Evolutionary conservation across 2,888 invertebrate genomes (phyloP).

Genomic region (Candidula unifasciata): DNA sequence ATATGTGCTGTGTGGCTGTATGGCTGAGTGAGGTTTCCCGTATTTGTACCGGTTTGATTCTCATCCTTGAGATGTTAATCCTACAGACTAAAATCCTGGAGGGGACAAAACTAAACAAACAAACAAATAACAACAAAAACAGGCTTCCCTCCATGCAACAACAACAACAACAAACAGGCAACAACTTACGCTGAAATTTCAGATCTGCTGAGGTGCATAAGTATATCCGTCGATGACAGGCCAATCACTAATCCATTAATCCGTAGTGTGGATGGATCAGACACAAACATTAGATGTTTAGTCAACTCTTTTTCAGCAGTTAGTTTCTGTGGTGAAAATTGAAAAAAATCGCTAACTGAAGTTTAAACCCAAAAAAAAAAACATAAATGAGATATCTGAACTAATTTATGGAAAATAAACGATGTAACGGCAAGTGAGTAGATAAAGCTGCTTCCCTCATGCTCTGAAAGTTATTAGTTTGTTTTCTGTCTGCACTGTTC

Average conservation of each 20-base stretch:
- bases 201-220: constrained; percentile 89
- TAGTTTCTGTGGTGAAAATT: constrained; percentile 16
- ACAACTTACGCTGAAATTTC: constrained; percentile 82
- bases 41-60: too few species aligned
- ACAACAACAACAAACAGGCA: neutral
- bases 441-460: too few species aligned
- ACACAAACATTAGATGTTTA: constrained; percentile 79
- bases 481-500: too few species aligned
- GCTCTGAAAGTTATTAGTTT: too few species aligned
- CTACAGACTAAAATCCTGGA: too few species aligned
- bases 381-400: neutral
- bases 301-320: constrained; percentile 32
- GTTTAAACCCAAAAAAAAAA: neutral
- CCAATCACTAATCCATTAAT: constrained; percentile 88
- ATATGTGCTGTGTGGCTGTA: too few species aligned
- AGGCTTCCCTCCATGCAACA: too few species aligned
- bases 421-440: neutral
- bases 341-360: neutral
- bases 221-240: constrained; percentile 88
- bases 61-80: too few species aligned
- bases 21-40: too few species aligned
- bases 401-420: neutral
- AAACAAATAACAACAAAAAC: too few species aligned
- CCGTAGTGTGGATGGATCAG: constrained; percentile 89
- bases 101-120: too few species aligned